phyloP scores from a whole-genome alignment of 2,797 vertebrate species.

The Chiroxiphia lanceolata region DNA sequence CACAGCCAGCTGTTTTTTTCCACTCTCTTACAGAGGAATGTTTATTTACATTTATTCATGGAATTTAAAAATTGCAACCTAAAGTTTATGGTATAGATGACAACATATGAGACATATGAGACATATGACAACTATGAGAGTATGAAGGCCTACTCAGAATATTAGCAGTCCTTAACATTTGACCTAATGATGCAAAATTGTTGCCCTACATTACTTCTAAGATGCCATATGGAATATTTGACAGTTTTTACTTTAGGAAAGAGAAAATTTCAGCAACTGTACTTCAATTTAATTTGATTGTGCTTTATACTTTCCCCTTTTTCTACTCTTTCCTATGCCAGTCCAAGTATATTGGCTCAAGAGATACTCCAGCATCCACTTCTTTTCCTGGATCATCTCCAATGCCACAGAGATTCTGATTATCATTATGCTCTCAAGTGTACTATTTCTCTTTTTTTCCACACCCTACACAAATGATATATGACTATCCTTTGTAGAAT shows the following conservation, averaged over 20 bases:
- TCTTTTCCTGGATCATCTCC: background rate
- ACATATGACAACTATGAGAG: background rate
- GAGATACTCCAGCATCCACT: background rate
- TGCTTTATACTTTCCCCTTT: background rate
- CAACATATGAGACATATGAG: too few species aligned
- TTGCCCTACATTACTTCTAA: background rate
- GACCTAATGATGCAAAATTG: background rate
- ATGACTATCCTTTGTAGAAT: background rate
- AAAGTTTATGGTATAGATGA: background rate
- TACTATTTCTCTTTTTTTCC: background rate
- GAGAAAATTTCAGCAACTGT: background rate
- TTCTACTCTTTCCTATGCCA: background rate
- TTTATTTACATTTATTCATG: background rate
- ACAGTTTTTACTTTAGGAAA: background rate
- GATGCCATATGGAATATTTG: background rate
- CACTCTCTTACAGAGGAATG: background rate
- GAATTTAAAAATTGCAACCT: background rate
- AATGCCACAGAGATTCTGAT: background rate
- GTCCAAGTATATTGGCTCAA: background rate
- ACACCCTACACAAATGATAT: fast-evolving
- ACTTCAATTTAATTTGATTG: background rate
- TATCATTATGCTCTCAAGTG: background rate
- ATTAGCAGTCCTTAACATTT: background rate
- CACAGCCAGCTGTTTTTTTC: background rate
- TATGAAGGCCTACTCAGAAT: background rate